A percentile compares a stretch with the other conserved stretches of the same genome.
phyloP scores from a whole-genome alignment of 2,888 invertebrate species.

The Eucriotettix oculatus region DNA sequence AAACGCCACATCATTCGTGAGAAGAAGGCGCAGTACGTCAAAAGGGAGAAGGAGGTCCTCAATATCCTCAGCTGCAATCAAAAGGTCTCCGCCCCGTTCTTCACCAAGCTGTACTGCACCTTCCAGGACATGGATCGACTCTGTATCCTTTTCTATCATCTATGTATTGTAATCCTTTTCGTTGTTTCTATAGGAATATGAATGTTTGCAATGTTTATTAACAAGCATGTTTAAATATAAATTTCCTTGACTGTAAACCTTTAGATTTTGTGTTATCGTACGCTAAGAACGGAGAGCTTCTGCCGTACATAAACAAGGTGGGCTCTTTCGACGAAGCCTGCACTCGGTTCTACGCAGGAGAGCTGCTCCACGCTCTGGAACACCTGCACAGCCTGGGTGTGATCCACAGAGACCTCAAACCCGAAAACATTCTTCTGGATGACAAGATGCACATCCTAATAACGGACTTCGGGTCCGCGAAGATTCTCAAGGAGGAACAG shows the following conservation, averaged over 20 bases:
- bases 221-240: background rate
- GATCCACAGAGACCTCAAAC: conserved; percentile 86
- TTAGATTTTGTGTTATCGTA: conserved; percentile 83
- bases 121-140: conserved; percentile 88
- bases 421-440: conserved; percentile 91
- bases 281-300: conserved; percentile 87
- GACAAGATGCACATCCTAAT: conserved; percentile 92
- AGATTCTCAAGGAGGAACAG: conserved; percentile 39
- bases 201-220: too few species aligned
- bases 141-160: conserved; percentile 34
- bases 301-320: conserved; percentile 79
- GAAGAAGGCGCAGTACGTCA: conserved; percentile 83
- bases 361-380: conserved; percentile 81
- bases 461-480: conserved; percentile 94
- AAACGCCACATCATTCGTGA: conserved; percentile 86
- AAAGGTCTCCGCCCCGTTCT: conserved; percentile 54
- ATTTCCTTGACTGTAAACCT: conserved; percentile 11
- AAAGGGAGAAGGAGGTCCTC: conserved; percentile 86
- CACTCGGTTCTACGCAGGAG: conserved; percentile 87
- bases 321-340: conserved; percentile 79
- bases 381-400: conserved; percentile 76
- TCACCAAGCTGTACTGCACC: conserved; percentile 87
- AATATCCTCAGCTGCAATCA: conserved; percentile 53
- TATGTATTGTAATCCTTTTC: too few species aligned
- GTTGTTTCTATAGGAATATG: too few species aligned